These are phyloP conservation scores for Entomobrya proxima DNA, from an alignment of 2,888 invertebrate genomes.

Conservation along the genomic window DNA sequence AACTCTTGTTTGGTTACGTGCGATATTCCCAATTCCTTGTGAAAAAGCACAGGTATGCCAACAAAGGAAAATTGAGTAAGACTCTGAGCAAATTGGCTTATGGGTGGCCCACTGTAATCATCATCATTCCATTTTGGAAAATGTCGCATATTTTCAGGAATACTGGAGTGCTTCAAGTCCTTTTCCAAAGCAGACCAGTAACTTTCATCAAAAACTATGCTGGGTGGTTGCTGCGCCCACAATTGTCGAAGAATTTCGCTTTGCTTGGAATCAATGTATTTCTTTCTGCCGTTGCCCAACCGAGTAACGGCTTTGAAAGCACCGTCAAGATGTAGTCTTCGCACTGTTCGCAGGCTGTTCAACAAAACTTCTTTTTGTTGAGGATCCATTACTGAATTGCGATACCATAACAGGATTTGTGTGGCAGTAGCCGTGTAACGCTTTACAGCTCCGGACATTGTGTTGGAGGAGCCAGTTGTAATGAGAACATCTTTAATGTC, in stretches of 20 bases:
- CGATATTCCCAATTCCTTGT: slow-evolving; percentile 52
- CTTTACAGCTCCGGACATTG: slow-evolving; percentile 43
- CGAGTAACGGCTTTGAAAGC: slow-evolving; percentile 29
- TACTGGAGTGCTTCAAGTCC: slow-evolving; percentile 5
- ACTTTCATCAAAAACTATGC: slow-evolving; percentile 49
- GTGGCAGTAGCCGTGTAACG: slow-evolving; percentile 58
- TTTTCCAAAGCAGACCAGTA: slow-evolving; percentile 48
- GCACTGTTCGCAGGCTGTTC: slow-evolving; percentile 15
- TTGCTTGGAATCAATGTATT: slow-evolving; percentile 27
- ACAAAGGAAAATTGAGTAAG: slow-evolving; percentile 56
- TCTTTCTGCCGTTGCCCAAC: background rate
- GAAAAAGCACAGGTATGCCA: slow-evolving; percentile 48
- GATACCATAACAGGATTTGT: slow-evolving; percentile 50
- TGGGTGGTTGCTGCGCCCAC: slow-evolving; percentile 12
- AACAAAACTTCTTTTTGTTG: slow-evolving; percentile 1
- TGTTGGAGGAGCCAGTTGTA: slow-evolving; percentile 50
- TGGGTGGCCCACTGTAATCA: slow-evolving; percentile 23
- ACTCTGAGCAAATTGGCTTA: slow-evolving; percentile 57
- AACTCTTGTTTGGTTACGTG: slow-evolving; percentile 50
- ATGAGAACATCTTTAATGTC: slow-evolving; percentile 55
- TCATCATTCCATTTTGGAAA: slow-evolving; percentile 29
- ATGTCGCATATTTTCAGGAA: slow-evolving; percentile 20
- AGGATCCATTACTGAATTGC: slow-evolving; percentile 17
- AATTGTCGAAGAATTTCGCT: slow-evolving; percentile 43
- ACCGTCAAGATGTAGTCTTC: slow-evolving; percentile 53